Percentiles rank a stretch among this genome's conserved stretches.
Evolutionary conservation across 2,113 vertebrate species (phyloP).

Genomic region (Tretioscincus oriximinensis): DNA sequence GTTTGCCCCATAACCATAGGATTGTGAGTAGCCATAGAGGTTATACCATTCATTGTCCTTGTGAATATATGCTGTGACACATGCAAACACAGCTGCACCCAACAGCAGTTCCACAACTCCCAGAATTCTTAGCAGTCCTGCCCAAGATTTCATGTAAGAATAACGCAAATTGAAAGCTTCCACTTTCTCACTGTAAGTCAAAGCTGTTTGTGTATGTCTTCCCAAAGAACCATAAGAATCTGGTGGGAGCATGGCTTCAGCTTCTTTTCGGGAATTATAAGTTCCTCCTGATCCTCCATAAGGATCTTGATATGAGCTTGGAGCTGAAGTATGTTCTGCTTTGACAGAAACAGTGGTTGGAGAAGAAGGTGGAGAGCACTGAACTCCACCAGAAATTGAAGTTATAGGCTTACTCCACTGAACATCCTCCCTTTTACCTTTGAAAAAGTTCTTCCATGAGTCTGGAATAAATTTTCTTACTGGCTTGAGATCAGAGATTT

Average conservation of each 20-base stretch:
- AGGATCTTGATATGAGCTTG: slow-evolving; percentile 72
- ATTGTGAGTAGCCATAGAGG: slow-evolving; percentile 83
- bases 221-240: slow-evolving; percentile 73
- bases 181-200: slow-evolving; percentile 83
- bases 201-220: slow-evolving; percentile 68
- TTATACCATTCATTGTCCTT: slow-evolving; percentile 98
- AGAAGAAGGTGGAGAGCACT: slow-evolving; percentile 87
- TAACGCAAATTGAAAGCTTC: slow-evolving; percentile 85
- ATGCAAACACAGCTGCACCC: slow-evolving; percentile 91
- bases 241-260: slow-evolving; percentile 71
- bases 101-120: slow-evolving; percentile 83
- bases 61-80: slow-evolving; percentile 91
- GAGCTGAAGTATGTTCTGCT: slow-evolving; percentile 33
- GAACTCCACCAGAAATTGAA: slow-evolving; percentile 72
- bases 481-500: slow-evolving; percentile 83
- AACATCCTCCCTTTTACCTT: slow-evolving; percentile 64
- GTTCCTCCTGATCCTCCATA: slow-evolving; percentile 76
- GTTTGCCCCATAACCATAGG: slow-evolving; percentile 73
- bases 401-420: slow-evolving; percentile 69
- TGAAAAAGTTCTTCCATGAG: slow-evolving; percentile 92
- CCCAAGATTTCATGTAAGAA: slow-evolving; percentile 95
- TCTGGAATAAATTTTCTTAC: slow-evolving; percentile 88
- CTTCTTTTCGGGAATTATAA: slow-evolving; percentile 73
- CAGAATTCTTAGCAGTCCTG: slow-evolving; percentile 88
- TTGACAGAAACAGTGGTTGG: slow-evolving; percentile 55